Evolutionary conservation across 2,797 vertebrate genomes (phyloP).

Genomic region (Chrosomus eos): DNA sequence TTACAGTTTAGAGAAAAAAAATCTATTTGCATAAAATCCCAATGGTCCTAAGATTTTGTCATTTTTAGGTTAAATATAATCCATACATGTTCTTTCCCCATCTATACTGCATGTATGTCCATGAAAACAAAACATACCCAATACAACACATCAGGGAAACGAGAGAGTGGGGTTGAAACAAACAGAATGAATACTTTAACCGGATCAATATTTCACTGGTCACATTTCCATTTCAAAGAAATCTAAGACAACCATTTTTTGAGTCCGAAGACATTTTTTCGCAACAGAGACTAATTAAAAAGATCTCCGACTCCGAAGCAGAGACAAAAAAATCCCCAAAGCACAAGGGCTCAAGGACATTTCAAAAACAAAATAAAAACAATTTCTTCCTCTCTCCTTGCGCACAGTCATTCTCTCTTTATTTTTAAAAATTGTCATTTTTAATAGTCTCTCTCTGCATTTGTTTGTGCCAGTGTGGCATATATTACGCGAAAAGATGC

Average conservation of each 20-base stretch:
- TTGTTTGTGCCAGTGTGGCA: constrained; percentile 27
- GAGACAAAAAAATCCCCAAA: constrained; percentile 23
- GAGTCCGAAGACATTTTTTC: constrained; percentile 52
- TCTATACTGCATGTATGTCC: neutral
- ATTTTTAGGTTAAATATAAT: neutral
- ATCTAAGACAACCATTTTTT: constrained; percentile 47
- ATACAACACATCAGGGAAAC: constrained; percentile 8
- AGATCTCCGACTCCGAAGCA: constrained; percentile 34
- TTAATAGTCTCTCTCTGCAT: constrained; percentile 26
- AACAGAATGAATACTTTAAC: constrained; percentile 37
- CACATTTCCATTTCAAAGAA: constrained; percentile 59
- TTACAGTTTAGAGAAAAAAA: neutral
- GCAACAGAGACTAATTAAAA: constrained; percentile 60
- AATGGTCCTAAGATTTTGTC: neutral
- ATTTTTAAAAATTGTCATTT: constrained; percentile 40
- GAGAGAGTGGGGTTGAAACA: constrained; percentile 9
- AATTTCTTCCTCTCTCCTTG: constrained; percentile 4
- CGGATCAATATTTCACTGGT: constrained; percentile 40
- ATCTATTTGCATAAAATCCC: neutral
- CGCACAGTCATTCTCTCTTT: neutral
- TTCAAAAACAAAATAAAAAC: constrained; percentile 53
- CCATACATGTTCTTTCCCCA: neutral
- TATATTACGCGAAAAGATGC: constrained; percentile 41
- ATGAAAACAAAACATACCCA: constrained; percentile 16
- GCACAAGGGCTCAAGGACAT: constrained; percentile 52